Conservation (phyloP, 2,113 vertebrate species). For the Melospiza georgiana region DNA sequence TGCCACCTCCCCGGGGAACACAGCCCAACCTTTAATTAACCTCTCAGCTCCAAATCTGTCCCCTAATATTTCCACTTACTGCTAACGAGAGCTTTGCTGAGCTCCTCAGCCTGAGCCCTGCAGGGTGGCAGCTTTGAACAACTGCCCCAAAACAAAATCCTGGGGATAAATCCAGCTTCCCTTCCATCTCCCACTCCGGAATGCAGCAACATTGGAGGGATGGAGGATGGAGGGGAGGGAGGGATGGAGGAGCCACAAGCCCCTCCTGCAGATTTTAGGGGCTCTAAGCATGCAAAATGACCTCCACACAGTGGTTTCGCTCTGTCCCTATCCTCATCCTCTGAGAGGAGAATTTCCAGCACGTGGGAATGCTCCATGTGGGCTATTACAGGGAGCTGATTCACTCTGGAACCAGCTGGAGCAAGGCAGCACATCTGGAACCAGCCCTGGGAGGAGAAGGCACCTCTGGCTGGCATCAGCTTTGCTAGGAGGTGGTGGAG, state of each 20-base stretch:
- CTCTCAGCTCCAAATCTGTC: constrained; percentile 10
- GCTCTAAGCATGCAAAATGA: neutral
- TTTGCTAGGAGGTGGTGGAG: neutral
- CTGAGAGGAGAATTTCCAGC: neutral
- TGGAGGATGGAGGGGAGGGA: no score
- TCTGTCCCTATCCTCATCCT: neutral
- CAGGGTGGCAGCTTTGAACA: neutral
- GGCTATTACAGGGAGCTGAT: neutral
- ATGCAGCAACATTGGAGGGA: neutral
- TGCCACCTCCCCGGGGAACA: neutral
- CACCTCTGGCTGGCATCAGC: neutral
- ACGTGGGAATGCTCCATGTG: rapidly evolving
- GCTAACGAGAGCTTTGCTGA: neutral
- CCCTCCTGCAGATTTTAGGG: neutral
- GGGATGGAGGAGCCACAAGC: neutral
- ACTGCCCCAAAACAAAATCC: neutral
- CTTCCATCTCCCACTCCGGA: neutral
- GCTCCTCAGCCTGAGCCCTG: neutral
- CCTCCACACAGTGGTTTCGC: neutral
- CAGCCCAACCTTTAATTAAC: constrained; percentile 40
- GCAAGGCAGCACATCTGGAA: neutral
- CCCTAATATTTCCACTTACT: constrained; percentile 15
- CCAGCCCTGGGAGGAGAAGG: neutral
- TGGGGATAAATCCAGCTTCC: neutral
- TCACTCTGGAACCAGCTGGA: neutral